Conservation (phyloP, 2,113 vertebrate genomes). For the Nicator chloris region DNA sequence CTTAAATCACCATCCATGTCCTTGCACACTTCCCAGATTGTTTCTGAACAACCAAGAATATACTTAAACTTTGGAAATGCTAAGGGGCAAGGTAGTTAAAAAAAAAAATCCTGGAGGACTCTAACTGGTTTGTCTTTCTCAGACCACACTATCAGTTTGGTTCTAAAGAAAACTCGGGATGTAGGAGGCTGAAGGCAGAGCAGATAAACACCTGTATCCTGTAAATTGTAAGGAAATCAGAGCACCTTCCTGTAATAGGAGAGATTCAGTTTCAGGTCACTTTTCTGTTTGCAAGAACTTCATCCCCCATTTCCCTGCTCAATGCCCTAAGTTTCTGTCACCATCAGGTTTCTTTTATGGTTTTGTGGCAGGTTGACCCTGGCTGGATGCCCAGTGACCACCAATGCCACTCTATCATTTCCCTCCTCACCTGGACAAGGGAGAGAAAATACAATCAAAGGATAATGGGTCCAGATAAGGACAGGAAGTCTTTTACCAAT, state of each 20-base stretch:
- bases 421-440: not conserved
- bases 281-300: not conserved
- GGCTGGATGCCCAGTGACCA: not conserved
- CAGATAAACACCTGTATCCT: slow-evolving; percentile 14
- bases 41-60: not conserved
- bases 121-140: not conserved
- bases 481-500: not conserved
- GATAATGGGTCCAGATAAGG: not conserved
- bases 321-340: not conserved
- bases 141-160: not conserved
- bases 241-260: not conserved
- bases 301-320: not conserved
- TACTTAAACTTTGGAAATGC: not conserved
- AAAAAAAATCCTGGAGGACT: not conserved
- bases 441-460: not conserved
- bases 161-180: not conserved
- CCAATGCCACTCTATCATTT: not conserved
- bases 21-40: not conserved
- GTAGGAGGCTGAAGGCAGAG: not conserved
- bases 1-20: accelerated
- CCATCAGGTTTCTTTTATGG: not conserved
- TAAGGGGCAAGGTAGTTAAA: not conserved
- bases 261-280: not conserved
- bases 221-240: not conserved
- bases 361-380: not conserved